Evolutionary conservation across 2,888 invertebrate genomes (phyloP), one percentile per base, ranked within the genome.

Genomic region (Ommatoiulus sabulosus): DNA sequence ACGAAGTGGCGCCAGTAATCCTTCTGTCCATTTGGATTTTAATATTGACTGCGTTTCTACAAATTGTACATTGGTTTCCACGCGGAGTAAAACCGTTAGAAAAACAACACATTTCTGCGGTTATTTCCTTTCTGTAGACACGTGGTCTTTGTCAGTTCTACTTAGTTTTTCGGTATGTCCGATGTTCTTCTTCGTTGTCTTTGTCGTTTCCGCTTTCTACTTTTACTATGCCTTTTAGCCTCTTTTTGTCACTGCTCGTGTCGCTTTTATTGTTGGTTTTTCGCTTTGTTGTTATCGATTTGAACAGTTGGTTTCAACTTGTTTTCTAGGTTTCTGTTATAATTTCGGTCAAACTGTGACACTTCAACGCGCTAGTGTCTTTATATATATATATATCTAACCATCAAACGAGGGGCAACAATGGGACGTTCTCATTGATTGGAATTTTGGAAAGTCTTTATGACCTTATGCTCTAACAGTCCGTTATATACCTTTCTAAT

Each of bases 251-350:
- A 20, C 8, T 63, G 63, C 63, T 63, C n/a, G 57, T 57, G 63
- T 63, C 20, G 48, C 3, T 63, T 63, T 63, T 63, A 63, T 63
- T 63, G n/a, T 20, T 63, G 63, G 63, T 63, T 63, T 63, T 63
- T n/a, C 63, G 5, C 63, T 63, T 63, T 20, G 63, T 63, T 20
- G n/a, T 20, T 63, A 63, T 63, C 63, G 63, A 63, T 20, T 63
- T n/a, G 20, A 63, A 63, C 20, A 4, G 63, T 63, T 63, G 20
- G 63, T 57, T 57, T 20, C 6, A 20, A 20, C 10, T 63, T 20
- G n/a, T 63, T 57, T 57, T 17, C 63, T 20, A 20, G n/a, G 5
- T 63, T n/a, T 20, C 20, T 63, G 6, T 63, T 63, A 63, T 20
- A 63, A 20, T 63, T 63, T n/a, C 20, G 63, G 63, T 6, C 4